Conservation (phyloP, 2,888 invertebrate genomes). For the Amphiduros pacificus region DNA sequence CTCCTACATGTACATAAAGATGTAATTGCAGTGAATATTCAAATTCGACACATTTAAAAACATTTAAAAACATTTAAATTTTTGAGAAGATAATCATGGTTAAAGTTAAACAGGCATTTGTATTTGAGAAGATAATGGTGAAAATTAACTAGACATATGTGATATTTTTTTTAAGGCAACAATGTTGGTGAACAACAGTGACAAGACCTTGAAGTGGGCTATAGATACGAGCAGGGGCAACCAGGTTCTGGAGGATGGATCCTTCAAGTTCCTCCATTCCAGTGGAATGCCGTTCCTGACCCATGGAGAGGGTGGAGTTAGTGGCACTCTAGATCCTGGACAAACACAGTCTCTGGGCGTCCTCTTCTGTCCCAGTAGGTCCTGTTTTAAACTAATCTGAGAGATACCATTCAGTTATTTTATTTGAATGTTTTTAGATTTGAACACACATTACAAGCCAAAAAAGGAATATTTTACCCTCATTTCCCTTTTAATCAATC, state of each 20-base stretch:
- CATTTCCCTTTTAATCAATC: no score
- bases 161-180: conserved; percentile 43
- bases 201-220: conserved; percentile 47
- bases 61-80: background rate
- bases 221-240: conserved; percentile 43
- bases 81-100: background rate
- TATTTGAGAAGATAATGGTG: no score
- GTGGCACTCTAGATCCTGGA: conserved; percentile 51
- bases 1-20: no score
- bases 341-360: conserved; percentile 46
- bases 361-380: conserved; percentile 55
- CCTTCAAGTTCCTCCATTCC: conserved; percentile 53
- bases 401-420: no score
- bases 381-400: no score
- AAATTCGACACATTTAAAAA: background rate
- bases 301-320: conserved; percentile 42
- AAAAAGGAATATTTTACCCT: no score
- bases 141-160: no score
- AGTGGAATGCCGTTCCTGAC: conserved; percentile 50
- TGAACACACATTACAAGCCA: no score
- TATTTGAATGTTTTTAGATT: no score
- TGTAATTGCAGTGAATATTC: no score
- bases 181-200: conserved; percentile 53
- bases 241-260: conserved; percentile 45
- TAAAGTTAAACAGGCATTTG: no score